phyloP scores from a whole-genome alignment of 2,888 invertebrate genomes.

The Drosophila rubida region DNA sequence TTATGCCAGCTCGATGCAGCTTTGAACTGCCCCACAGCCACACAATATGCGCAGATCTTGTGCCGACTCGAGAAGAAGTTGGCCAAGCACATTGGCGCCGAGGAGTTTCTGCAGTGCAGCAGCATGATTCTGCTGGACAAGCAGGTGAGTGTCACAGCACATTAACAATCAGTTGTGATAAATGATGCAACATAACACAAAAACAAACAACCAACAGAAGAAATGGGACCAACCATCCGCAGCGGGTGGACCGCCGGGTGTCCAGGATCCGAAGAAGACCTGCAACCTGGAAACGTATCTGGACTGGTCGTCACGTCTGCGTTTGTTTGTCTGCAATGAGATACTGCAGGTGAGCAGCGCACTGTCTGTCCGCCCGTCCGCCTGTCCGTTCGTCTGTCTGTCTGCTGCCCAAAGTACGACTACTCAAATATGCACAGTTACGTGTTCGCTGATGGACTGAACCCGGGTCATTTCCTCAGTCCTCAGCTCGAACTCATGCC shows the following conservation, averaged over 20 bases:
- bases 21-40: constrained; percentile 82
- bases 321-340: constrained; percentile 85
- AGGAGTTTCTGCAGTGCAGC: constrained; percentile 85
- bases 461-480: constrained; percentile 23
- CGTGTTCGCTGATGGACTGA: constrained; percentile 35
- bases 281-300: constrained; percentile 85
- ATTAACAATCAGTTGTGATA: background rate
- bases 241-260: constrained; percentile 19
- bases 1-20: constrained; percentile 36
- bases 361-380: background rate
- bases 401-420: constrained; percentile 37
- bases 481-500: constrained; percentile 1
- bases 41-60: constrained; percentile 84
- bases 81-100: constrained; percentile 85
- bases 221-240: constrained; percentile 76
- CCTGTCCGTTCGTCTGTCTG: background rate
- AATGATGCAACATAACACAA: constrained; percentile 24
- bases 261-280: constrained; percentile 84
- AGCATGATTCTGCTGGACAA: constrained; percentile 84
- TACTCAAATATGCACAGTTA: constrained; percentile 50
- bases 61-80: constrained; percentile 84
- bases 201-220: constrained; percentile 26
- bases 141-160: constrained; percentile 72
- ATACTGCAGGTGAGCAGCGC: constrained; percentile 83
- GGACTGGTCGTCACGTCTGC: constrained; percentile 84